A percentile compares a stretch with the other conserved stretches of the same genome.
Conservation (phyloP, 23 tunicate species). For the Aplidium turbinatum region DNA sequence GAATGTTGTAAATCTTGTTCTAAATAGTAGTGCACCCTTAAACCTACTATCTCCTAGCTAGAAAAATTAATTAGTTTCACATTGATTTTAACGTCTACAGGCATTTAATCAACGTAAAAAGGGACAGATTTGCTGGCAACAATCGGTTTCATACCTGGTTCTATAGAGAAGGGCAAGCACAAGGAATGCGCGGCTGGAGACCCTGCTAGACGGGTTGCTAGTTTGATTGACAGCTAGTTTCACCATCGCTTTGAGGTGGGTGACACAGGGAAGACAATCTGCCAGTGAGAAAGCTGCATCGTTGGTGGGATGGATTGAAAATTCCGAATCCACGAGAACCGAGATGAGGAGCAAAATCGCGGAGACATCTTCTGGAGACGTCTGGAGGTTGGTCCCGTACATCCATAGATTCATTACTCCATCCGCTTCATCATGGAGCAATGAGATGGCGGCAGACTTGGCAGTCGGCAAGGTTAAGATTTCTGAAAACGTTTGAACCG, state of each 20-base stretch:
- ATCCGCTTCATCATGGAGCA: conserved; percentile 28
- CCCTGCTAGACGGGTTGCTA: conserved; percentile 10
- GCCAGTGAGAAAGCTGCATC: conserved; percentile 6
- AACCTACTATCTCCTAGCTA: no score
- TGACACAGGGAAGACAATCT: conserved; percentile 27
- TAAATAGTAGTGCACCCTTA: no score
- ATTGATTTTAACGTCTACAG: no score
- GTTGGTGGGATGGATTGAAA: conserved; percentile 22
- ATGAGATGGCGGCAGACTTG: conserved; percentile 35
- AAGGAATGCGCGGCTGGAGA: conserved; percentile 27
- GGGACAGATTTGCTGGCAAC: background rate
- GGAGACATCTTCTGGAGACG: conserved; percentile 41
- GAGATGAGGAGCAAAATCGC: conserved; percentile 52
- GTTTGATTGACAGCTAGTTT: conserved; percentile 29
- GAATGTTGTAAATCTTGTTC: no score
- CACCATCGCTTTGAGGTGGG: conserved; percentile 33
- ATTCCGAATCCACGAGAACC: conserved; percentile 46
- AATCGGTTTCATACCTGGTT: background rate
- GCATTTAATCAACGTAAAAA: no score
- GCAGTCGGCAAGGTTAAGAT: conserved; percentile 64
- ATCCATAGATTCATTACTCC: conserved; percentile 55
- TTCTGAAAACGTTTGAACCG: conserved; percentile 51
- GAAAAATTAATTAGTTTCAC: no score
- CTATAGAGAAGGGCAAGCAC: conserved; percentile 17
- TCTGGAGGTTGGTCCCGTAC: conserved; percentile 25